Evolutionary conservation across 2,797 vertebrate species (phyloP), one percentile per base, ranked within the genome.

Genomic region (Notamacropus eugenii): DNA sequence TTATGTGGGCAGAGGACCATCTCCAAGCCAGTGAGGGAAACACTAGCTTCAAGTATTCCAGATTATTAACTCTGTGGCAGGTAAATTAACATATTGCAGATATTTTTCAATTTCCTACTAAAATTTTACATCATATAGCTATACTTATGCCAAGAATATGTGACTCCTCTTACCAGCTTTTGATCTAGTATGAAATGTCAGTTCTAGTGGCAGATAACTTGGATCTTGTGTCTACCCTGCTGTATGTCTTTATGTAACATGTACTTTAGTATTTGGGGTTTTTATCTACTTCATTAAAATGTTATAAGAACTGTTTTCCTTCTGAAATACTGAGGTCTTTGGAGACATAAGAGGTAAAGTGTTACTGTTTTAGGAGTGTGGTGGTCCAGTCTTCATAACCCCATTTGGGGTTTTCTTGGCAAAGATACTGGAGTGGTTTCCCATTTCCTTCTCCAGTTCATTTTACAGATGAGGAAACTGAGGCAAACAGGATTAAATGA

Each of bases 61-160:
- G 9, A 27, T 50, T 46, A 27, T 46, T 46, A 50, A 11, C 40
- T 27, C 40, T 87, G 74, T 87, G 9, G 24, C 40, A 87, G 74
- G 40, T 4, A 22, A 87, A 50, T 87, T 87, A 50, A 50, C 40
- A 27, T 82, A 46, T 87, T 87, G 40, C 3, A 50, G 12, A 27
- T 87, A 54, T 87, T 46, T 95, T 28, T 94, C 94, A 40, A 90
- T 55, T 93, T 56, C 34, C 50, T 59, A 82, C 93, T 58, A 93
- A 95, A 82, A 58, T 93, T 93, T 96, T 52, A 94, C 3, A 9
- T 82, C 96, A 94, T 91, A 74, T 96, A 74, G 22, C 29, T 55
- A 28, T 55, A 82, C 29, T 87, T 92, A 67, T 91, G 31, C 92
- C 55, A 94, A 31, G 34, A 96, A 28, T 55, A 54, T 58, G 40